These are phyloP conservation scores for Catagonus wagneri DNA, from an alignment of 2,113 vertebrate genomes.

Conservation along the genomic window DNA sequence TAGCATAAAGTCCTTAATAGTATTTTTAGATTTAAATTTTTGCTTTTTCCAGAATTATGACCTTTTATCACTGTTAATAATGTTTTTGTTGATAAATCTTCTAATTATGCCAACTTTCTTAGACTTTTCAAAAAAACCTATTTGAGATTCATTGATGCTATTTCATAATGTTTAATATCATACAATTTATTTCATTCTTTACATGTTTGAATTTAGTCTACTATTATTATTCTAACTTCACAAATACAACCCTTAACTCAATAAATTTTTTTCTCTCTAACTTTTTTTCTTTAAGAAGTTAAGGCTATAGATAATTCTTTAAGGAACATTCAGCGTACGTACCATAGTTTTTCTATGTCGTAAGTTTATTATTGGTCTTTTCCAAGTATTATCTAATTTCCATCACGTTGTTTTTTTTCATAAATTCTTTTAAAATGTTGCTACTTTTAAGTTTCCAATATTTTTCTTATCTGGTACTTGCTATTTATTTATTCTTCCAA, in stretches of 20 bases:
- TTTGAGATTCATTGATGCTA: neutral
- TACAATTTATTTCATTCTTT: slow-evolving; percentile 12
- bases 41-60: neutral
- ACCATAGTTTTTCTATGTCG: neutral
- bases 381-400: neutral
- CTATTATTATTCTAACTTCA: slow-evolving; percentile 5
- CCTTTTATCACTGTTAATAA: neutral
- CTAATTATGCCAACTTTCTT: neutral
- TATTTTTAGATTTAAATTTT: slow-evolving; percentile 2
- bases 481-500: neutral
- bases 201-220: neutral
- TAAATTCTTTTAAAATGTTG: neutral
- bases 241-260: neutral
- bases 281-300: neutral
- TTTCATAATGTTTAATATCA: neutral
- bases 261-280: neutral
- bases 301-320: neutral
- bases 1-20: neutral
- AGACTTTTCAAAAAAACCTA: neutral
- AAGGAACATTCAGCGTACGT: neutral
- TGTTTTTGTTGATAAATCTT: neutral
- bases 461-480: neutral
- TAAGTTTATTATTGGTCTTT: neutral
- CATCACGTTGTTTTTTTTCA: neutral
- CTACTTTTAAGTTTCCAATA: neutral